phyloP scores from a whole-genome alignment of 2,888 invertebrate genomes.

The Leptinotarsa tumamoca region DNA sequence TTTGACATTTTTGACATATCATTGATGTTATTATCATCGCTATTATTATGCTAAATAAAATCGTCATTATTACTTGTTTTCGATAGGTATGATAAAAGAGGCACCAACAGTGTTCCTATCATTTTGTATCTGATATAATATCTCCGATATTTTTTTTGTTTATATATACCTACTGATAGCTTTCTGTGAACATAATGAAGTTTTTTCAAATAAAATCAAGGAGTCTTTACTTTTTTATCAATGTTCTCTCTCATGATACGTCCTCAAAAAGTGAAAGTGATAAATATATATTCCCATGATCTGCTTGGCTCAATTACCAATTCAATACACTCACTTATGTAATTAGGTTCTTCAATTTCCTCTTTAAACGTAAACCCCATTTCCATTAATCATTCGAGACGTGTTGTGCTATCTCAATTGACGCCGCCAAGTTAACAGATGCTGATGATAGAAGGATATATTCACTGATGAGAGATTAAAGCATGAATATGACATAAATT shows the following conservation, averaged over 20 bases:
- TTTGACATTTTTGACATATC: too few species aligned
- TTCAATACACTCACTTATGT: conserved; percentile 4
- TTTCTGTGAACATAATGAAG: too few species aligned
- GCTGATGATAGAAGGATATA: conserved; percentile 4
- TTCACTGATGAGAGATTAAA: conserved; percentile 15
- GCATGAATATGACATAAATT: conserved; percentile 8
- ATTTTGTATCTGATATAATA: too few species aligned
- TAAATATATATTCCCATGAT: not conserved
- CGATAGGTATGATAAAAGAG: too few species aligned
- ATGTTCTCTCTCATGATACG: not conserved
- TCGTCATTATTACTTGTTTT: too few species aligned
- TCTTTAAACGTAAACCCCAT: not conserved
- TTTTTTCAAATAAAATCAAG: too few species aligned
- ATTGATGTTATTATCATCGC: too few species aligned
- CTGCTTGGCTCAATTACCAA: not conserved
- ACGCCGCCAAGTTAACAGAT: conserved; percentile 9
- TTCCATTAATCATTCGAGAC: conserved; percentile 6
- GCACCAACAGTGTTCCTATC: too few species aligned
- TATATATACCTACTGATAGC: too few species aligned
- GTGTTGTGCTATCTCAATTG: conserved; percentile 8
- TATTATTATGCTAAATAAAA: too few species aligned
- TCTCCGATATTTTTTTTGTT: too few species aligned
- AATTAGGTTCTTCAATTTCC: conserved; percentile 14
- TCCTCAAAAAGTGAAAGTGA: not conserved
- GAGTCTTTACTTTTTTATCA: not conserved